phyloP scores from a whole-genome alignment of 1,140 invertebrate genomes.

The Lasioglossum baleicum region DNA sequence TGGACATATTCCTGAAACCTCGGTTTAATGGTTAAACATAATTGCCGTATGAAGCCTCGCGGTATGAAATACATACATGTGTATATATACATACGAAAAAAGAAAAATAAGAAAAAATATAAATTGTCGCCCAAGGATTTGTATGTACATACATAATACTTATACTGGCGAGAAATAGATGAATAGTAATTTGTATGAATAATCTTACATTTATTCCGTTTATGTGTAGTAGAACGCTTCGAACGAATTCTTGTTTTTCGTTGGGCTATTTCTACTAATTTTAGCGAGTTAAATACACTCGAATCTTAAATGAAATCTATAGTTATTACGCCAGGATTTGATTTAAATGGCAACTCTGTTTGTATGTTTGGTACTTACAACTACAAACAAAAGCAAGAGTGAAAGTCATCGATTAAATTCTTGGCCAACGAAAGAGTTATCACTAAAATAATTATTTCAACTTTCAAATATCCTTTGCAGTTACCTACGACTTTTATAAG shows the following conservation, averaged over 20 bases:
- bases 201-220: conserved; percentile 19
- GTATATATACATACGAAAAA: conserved; percentile 42
- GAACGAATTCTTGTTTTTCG: conserved; percentile 32
- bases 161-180: conserved; percentile 18
- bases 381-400: background rate
- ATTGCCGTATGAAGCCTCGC: conserved; percentile 25
- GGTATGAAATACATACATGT: conserved; percentile 42
- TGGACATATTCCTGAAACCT: conserved; percentile 20
- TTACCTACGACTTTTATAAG: conserved; percentile 37
- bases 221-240: conserved; percentile 37
- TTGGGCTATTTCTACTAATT: conserved; percentile 18
- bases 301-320: background rate
- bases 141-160: conserved; percentile 40
- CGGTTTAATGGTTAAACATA: conserved; percentile 19
- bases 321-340: background rate
- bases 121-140: conserved; percentile 32
- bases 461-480: background rate
- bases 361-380: conserved; percentile 19
- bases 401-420: background rate
- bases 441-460: background rate
- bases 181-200: conserved; percentile 31
- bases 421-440: background rate
- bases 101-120: conserved; percentile 16
- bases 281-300: background rate
- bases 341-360: background rate